Percentiles rank a stretch among this genome's conserved stretches.
Conservation (phyloP, 2,797 vertebrate species). For the Aselliscus stoliczkanus region DNA sequence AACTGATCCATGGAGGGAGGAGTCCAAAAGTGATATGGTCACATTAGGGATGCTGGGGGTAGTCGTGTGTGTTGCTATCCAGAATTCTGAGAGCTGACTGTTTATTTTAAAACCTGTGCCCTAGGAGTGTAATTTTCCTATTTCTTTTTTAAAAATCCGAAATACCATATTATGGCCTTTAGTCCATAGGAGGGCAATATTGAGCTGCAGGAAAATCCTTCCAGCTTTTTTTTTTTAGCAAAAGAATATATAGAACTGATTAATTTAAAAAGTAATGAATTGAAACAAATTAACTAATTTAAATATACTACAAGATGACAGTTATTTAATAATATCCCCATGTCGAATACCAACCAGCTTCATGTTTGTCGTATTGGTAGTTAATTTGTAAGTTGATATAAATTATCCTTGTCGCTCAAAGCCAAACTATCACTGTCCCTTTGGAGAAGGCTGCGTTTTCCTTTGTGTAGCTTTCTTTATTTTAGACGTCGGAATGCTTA, state of each 20-base stretch:
- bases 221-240: neutral
- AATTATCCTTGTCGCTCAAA: slow-evolving; percentile 55
- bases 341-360: slow-evolving; percentile 13
- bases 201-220: slow-evolving; percentile 74
- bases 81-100: neutral
- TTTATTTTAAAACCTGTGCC: neutral
- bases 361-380: slow-evolving; percentile 56
- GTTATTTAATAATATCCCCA: slow-evolving; percentile 54
- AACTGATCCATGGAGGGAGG: neutral
- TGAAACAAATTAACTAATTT: slow-evolving; percentile 69
- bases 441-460: neutral
- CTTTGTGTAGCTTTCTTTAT: neutral
- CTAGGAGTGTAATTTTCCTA: neutral
- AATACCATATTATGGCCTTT: neutral
- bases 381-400: slow-evolving; percentile 65
- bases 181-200: slow-evolving; percentile 84
- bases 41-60: neutral
- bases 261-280: slow-evolving; percentile 76
- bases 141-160: neutral
- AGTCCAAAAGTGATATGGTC: neutral
- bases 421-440: neutral
- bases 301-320: slow-evolving; percentile 44
- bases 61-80: neutral
- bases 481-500: neutral
- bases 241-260: slow-evolving; percentile 61